A percentile compares a stretch with the other conserved stretches of the same genome.
Evolutionary conservation across 2,888 invertebrate genomes (phyloP).

Genomic region (Pammene aurita): DNA sequence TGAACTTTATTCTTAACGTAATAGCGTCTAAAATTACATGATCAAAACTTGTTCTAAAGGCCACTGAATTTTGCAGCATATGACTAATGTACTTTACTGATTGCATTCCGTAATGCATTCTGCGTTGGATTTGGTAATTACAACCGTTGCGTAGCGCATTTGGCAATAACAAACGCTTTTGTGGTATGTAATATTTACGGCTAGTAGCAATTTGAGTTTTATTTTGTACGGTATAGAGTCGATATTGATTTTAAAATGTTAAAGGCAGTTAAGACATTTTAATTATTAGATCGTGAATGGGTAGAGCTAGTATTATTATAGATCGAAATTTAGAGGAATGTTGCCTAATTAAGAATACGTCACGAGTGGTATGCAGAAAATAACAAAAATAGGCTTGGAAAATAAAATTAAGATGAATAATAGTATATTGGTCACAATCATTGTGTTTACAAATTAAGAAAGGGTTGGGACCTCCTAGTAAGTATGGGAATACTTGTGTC

Average conservation of each 20-base stretch:
- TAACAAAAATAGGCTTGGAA: too few relatives aligned
- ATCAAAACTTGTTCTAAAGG: background rate
- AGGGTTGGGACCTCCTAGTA: too few relatives aligned
- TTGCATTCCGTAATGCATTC: slow-evolving; percentile 22
- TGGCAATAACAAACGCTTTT: slow-evolving; percentile 1
- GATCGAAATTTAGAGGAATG: background rate
- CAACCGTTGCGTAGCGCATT: slow-evolving; percentile 22
- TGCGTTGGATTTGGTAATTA: slow-evolving; percentile 33
- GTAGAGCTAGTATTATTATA: background rate
- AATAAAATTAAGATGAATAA: too few relatives aligned
- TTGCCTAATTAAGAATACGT: background rate
- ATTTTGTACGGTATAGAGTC: background rate
- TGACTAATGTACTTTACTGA: slow-evolving; percentile 15
- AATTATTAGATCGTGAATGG: background rate
- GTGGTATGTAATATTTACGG: background rate
- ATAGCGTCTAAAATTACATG: background rate
- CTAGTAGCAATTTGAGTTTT: background rate
- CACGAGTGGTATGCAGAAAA: too few relatives aligned
- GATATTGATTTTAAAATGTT: background rate
- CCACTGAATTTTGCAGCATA: slow-evolving; percentile 3
- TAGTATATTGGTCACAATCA: too few relatives aligned
- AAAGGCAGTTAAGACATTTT: background rate
- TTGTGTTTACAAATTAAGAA: too few relatives aligned
- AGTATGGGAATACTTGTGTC: too few relatives aligned
- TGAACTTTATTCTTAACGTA: background rate